Percentiles rank a stretch among this genome's conserved stretches.
Evolutionary conservation across 2,113 vertebrate genomes (phyloP).

Genomic region (Xenopus laevis): DNA sequence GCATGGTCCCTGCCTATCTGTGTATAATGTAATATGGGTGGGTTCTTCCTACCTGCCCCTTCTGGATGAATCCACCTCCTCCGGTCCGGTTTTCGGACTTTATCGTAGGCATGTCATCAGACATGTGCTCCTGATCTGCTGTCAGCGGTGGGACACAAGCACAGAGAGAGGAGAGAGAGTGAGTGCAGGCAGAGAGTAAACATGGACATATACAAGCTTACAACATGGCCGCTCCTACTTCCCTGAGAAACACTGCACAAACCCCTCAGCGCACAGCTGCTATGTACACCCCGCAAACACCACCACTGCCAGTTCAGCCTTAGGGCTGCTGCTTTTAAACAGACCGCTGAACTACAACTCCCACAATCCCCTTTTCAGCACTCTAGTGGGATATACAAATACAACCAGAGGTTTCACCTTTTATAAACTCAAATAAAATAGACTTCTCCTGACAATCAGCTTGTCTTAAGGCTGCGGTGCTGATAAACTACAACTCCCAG

Average conservation of each 20-base stretch:
- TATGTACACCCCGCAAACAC: too few relatives aligned
- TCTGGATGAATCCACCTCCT: constrained; percentile 48
- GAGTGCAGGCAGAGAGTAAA: background rate
- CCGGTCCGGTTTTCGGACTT: constrained; percentile 61
- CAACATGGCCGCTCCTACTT: constrained; percentile 32
- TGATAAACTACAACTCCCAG: too few relatives aligned
- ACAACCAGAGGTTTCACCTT: too few relatives aligned
- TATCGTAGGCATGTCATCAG: constrained; percentile 66
- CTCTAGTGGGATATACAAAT: too few relatives aligned
- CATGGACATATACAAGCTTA: background rate
- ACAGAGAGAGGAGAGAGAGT: background rate
- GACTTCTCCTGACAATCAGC: too few relatives aligned
- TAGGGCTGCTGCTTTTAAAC: too few relatives aligned
- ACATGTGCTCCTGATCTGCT: constrained; percentile 67
- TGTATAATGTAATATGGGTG: constrained; percentile 43
- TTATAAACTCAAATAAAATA: too few relatives aligned
- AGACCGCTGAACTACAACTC: too few relatives aligned
- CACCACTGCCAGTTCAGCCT: too few relatives aligned
- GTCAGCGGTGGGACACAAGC: background rate
- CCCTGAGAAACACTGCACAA: background rate
- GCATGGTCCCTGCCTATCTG: background rate
- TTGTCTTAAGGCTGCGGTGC: too few relatives aligned
- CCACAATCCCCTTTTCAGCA: too few relatives aligned
- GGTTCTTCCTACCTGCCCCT: constrained; percentile 59
- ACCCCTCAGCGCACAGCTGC: too few relatives aligned